Evolutionary conservation across 1,140 invertebrate species (phyloP), one percentile per base, ranked within the genome.

Genomic region (Drosophila athabasca): DNA sequence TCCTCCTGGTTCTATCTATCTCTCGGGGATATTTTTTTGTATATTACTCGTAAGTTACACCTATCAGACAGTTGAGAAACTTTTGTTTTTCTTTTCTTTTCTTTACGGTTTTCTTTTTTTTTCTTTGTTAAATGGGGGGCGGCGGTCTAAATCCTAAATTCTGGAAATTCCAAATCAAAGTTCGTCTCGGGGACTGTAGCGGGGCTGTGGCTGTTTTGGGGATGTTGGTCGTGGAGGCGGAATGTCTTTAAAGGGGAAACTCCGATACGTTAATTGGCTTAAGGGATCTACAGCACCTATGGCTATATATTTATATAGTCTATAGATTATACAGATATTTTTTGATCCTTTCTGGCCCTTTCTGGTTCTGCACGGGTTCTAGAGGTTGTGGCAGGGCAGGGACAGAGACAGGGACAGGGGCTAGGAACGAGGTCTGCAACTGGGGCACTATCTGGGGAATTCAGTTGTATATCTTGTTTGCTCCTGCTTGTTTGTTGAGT

Each of bases 261-360:
- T 51, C 50, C 13, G 48, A 65, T 66, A 50, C 62, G 24, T 39
- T 65, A 29, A 15, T 62, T 71, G 59, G 58, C 67, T 46, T 54
- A 41, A 19, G 55, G 75, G 46, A 48, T 39, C 35, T 39, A 67
- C 61, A 66, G 61, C 26, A 65, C 43, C 61, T 67, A 65, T 44
- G 62, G 62, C 68, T 72, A 46, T 48, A 60, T 49, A 48, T 19
- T 19, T 59, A 62, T 59, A 60, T 72, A 62, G 59, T 62, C 57
- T 62, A 72, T 57, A 75, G 54, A 65, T 45, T 79, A 58, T 71
- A 54, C 48, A 74, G 31, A 80, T 44, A 65, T 70, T 61, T 70
- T 61, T 79, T 75, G 60, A 79, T 80, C 81, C 43, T 66, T 73
- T 78, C 61, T 67, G 54, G 62, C 66, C 68, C 70, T 39, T 13